Evolutionary conservation across 2,797 vertebrate species (phyloP).

Genomic region (Trachops cirrhosus): DNA sequence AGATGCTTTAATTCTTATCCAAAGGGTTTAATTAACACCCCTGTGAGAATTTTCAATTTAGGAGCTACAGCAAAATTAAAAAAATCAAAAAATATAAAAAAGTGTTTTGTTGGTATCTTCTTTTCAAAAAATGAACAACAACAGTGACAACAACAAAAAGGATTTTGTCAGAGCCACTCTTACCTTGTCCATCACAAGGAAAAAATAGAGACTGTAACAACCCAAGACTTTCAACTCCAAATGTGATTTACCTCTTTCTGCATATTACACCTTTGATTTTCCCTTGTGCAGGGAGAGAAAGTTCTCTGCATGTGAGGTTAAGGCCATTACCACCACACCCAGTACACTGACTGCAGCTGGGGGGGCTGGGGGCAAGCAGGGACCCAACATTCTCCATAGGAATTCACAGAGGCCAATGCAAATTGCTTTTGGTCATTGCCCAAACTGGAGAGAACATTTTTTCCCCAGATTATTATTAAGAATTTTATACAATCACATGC

Average conservation of each 20-base stretch:
- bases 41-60: not conserved
- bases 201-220: not conserved
- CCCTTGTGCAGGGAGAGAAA: not conserved
- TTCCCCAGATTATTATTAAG: conserved; percentile 73
- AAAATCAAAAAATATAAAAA: not conserved
- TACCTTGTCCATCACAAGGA: not conserved
- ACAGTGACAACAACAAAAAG: not conserved
- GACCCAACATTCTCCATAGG: not conserved
- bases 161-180: not conserved
- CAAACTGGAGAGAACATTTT: conserved; percentile 75
- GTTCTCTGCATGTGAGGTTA: not conserved
- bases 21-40: not conserved
- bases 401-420: conserved; percentile 51
- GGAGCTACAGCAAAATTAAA: not conserved
- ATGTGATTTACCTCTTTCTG: not conserved
- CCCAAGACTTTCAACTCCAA: not conserved
- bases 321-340: not conserved
- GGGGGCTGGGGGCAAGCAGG: rapidly evolving
- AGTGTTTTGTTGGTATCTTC: not conserved
- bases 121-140: not conserved
- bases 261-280: rapidly evolving
- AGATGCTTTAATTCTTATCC: not conserved
- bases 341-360: not conserved
- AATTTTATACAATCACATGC: conserved; percentile 64
- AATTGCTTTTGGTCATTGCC: conserved; percentile 69